Conservation (phyloP, 2,113 vertebrate genomes). For the Erinaceus europaeus region DNA sequence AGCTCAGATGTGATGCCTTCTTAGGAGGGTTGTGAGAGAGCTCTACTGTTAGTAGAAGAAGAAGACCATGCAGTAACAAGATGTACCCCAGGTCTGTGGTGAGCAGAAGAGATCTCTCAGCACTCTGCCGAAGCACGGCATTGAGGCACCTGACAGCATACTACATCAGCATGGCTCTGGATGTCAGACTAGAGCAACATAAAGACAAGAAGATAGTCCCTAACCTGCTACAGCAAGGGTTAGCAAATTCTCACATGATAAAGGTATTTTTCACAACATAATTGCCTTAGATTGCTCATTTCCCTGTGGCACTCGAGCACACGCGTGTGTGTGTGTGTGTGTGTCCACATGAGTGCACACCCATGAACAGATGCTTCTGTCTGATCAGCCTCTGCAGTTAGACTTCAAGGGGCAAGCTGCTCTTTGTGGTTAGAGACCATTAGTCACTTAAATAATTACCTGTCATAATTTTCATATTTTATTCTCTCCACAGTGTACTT, state of each 20-base stretch:
- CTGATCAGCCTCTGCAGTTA: conserved; percentile 14
- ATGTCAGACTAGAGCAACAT: neutral
- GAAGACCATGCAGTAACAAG: too few species aligned
- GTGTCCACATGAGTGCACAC: neutral
- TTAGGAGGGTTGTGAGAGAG: neutral
- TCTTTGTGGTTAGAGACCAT: neutral
- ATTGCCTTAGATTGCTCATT: neutral
- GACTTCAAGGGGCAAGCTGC: conserved; percentile 6
- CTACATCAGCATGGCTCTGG: neutral
- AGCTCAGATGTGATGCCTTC: neutral
- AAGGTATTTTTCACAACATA: neutral
- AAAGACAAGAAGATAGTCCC: neutral
- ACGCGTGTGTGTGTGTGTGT: too few species aligned
- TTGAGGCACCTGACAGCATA: neutral
- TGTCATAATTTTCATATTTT: conserved; percentile 20
- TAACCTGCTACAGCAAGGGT: neutral
- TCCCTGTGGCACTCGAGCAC: too few species aligned
- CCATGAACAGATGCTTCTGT: neutral
- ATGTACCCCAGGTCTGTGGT: neutral
- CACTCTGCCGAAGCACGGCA: neutral
- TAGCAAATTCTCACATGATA: neutral
- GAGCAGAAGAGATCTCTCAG: neutral
- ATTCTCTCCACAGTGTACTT: conserved; percentile 14
- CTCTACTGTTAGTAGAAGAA: too few species aligned
- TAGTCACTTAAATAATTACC: conserved; percentile 40